Evolutionary conservation across 2,888 invertebrate species (phyloP), one percentile per base, ranked within the genome.

Genomic region (Phymatocera aterrima): DNA sequence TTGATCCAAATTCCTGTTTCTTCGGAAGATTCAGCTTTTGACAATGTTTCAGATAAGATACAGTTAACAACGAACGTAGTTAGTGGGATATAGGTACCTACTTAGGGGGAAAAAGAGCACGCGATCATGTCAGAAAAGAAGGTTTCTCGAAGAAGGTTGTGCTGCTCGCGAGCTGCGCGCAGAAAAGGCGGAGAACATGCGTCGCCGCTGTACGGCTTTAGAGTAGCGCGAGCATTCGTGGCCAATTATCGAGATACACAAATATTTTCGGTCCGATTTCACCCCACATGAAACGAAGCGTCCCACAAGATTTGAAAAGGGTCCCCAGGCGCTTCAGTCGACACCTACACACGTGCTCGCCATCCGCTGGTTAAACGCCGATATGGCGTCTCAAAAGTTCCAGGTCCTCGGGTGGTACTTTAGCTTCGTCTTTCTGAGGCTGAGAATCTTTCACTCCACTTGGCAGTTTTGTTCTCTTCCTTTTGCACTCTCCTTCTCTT

Each of bases 291-390:
- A 85, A 87, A 85, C 85, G 86, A 83, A 83, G 82, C 85, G 84
- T 84, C 78, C 75, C 84, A 51, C 37, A 75, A 75, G 57, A 57
- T 57, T 75, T 75, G 60, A 65, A 77, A 79, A 79, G 75, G 79
- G 79, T 75, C 79, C 64, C 70, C 70, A 57, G 40, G n/a, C 75
- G 40, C 77, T 83, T 83, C 85, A 86, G 85, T 88, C 89, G 89
- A 88, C 90, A 89, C 89, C 89, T 90, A 86, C 86, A 90, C 90
- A 90, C 88, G 90, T 90, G 90, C 85, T 86, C 83, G 83, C 89
- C 90, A 90, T 89, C 88, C 90, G 89, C 86, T 88, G 87, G 89
- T 90, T 89, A 89, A 83, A 28, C 72, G 72, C 48, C 72, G 48
- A 72, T 21, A 31, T 51, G 31, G 70, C 70, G 40, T 46, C 68